Evolutionary conservation across 92 coral and sea anemone genomes (phyloP).

Genomic region (Zoanthus sociatus): DNA sequence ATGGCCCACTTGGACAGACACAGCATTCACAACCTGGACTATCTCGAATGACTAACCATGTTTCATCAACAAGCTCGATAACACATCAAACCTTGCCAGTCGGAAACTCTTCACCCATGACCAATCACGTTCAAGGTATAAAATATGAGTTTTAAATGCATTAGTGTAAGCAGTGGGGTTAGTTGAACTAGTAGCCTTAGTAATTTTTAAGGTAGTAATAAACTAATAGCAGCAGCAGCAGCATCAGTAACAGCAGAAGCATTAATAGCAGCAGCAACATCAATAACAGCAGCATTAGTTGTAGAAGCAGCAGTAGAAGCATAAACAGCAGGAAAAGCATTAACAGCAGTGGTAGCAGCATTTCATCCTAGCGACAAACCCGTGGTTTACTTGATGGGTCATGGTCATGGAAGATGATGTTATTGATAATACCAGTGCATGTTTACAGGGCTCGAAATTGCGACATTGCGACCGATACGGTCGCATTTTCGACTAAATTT

Average conservation of each 20-base stretch:
- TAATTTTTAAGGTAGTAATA: not conserved
- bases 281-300: not conserved
- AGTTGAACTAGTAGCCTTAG: not conserved
- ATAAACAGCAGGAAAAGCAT: too few species aligned
- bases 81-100: conserved; percentile 48
- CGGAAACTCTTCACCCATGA: conserved; percentile 48
- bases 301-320: not conserved
- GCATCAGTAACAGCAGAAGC: not conserved
- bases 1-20: conserved; percentile 56
- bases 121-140: conserved; percentile 44
- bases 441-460: too few species aligned
- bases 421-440: too few species aligned
- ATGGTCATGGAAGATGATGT: too few species aligned
- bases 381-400: too few species aligned
- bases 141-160: not conserved
- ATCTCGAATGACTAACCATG: conserved; percentile 77
- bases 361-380: too few species aligned
- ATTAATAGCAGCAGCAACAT: not conserved
- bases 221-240: not conserved
- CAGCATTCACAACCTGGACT: conserved; percentile 65
- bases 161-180: not conserved
- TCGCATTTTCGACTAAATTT: too few species aligned
- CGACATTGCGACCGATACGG: too few species aligned
- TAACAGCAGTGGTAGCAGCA: too few species aligned
- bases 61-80: conserved; percentile 49